Percentiles rank a stretch among this genome's conserved stretches.
phyloP scores from a whole-genome alignment of 2,113 vertebrate species.

The Tretioscincus oriximinensis region DNA sequence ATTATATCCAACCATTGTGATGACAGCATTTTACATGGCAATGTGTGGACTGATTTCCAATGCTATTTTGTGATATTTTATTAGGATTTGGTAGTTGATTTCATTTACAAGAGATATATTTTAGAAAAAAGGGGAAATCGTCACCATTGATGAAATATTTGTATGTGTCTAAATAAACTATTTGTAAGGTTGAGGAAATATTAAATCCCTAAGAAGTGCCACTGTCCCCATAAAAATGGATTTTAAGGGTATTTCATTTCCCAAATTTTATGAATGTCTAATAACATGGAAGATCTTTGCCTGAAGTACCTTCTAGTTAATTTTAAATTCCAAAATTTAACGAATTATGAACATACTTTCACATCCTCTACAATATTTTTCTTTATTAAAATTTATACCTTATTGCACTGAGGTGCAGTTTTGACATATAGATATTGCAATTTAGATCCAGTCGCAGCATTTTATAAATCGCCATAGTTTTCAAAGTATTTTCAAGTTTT shows the following conservation, averaged over 20 bases:
- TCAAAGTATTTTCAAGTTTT: slow-evolving; percentile 53
- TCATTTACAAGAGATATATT: not conserved
- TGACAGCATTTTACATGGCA: not conserved
- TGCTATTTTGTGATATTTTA: not conserved
- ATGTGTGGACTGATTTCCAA: not conserved
- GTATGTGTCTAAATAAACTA: slow-evolving; percentile 15
- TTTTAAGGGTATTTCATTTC: slow-evolving; percentile 13
- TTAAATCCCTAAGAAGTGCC: slow-evolving; percentile 16
- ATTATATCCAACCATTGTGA: no score
- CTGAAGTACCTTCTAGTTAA: slow-evolving; percentile 57
- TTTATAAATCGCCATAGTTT: slow-evolving; percentile 39
- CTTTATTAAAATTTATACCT: slow-evolving; percentile 69
- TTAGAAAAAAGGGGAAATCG: not conserved
- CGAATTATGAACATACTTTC: slow-evolving; percentile 65
- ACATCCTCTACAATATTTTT: slow-evolving; percentile 64
- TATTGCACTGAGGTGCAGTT: slow-evolving; percentile 52
- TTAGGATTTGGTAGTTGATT: not conserved
- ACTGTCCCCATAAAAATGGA: slow-evolving; percentile 42
- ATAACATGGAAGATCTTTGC: slow-evolving; percentile 56
- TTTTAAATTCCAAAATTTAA: slow-evolving; percentile 76
- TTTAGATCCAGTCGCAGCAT: slow-evolving; percentile 60
- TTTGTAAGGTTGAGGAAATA: slow-evolving; percentile 27
- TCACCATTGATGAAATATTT: not conserved
- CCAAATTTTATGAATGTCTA: slow-evolving; percentile 47
- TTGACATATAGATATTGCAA: slow-evolving; percentile 72